phyloP scores from a whole-genome alignment of 2,888 invertebrate genomes.

The Drosophila koepferae region DNA sequence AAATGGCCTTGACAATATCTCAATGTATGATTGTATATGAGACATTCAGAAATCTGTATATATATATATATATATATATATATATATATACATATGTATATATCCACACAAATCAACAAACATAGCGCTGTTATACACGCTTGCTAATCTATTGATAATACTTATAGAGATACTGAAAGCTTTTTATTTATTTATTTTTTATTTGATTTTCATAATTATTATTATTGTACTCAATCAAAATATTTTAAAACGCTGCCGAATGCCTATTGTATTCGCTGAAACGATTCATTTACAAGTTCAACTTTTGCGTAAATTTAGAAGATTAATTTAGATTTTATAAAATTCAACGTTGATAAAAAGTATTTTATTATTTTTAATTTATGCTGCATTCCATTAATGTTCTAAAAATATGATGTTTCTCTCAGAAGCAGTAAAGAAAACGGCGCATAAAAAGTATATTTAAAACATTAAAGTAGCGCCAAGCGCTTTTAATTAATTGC shows the following conservation, averaged over 20 bases:
- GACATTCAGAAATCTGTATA: constrained; percentile 16
- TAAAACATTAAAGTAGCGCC: constrained; percentile 10
- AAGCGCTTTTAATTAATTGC: constrained; percentile 55
- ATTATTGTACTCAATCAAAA: background rate
- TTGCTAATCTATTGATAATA: constrained; percentile 14
- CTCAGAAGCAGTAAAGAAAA: constrained; percentile 14
- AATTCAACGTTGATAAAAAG: background rate
- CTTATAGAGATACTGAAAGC: constrained; percentile 6
- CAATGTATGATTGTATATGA: constrained; percentile 16
- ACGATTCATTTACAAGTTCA: background rate
- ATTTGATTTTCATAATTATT: background rate
- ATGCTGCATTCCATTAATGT: background rate
- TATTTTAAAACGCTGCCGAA: background rate
- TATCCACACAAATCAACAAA: constrained; percentile 1
- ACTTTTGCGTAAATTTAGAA: background rate
- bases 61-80: background rate
- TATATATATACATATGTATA: background rate
- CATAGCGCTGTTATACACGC: background rate
- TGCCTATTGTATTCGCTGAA: background rate
- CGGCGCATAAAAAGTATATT: constrained; percentile 41
- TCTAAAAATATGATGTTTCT: background rate
- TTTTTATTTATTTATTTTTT: background rate
- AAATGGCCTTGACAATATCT: constrained; percentile 46
- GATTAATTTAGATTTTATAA: background rate
- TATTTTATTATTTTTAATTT: background rate